These are phyloP conservation scores for Cyprinella venusta DNA, from an alignment of 2,797 vertebrate species.

Conservation along the genomic window DNA sequence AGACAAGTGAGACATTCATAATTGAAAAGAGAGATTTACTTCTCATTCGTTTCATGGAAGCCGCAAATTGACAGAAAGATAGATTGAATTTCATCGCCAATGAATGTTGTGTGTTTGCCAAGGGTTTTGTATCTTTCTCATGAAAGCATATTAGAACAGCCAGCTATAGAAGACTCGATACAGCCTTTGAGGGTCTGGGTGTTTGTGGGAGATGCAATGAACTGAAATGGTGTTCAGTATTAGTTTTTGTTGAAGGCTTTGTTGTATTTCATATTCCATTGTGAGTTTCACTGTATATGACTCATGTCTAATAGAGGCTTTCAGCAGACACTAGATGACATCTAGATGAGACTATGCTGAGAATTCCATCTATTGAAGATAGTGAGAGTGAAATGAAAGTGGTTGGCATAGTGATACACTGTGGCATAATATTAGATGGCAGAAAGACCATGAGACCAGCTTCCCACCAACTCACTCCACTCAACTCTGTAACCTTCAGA, in stretches of 20 bases:
- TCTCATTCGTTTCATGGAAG: slow-evolving; percentile 41
- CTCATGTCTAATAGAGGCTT: slow-evolving; percentile 43
- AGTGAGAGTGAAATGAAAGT: slow-evolving; percentile 33
- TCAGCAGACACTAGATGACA: slow-evolving; percentile 16
- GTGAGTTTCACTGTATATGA: slow-evolving; percentile 19
- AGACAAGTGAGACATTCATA: slow-evolving; percentile 45
- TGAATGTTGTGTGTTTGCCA: slow-evolving; percentile 20
- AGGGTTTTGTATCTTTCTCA: slow-evolving; percentile 15
- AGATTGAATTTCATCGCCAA: slow-evolving; percentile 32
- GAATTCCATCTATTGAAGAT: slow-evolving; percentile 34
- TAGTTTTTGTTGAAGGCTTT: slow-evolving; percentile 33
- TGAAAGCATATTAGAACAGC: slow-evolving; percentile 26
- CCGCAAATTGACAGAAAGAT: slow-evolving; percentile 9
- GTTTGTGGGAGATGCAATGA: slow-evolving; percentile 27
- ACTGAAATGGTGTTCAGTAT: slow-evolving; percentile 14
- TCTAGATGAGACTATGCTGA: slow-evolving; percentile 31
- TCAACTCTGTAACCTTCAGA: slow-evolving; percentile 28
- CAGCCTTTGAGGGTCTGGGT: neutral
- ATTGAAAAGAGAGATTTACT: slow-evolving; percentile 43
- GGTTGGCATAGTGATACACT: slow-evolving; percentile 48
- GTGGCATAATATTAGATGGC: slow-evolving; percentile 56
- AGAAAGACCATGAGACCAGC: slow-evolving; percentile 52
- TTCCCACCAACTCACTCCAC: slow-evolving; percentile 30
- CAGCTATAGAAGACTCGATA: neutral
- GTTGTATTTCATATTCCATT: slow-evolving; percentile 27